Evolutionary conservation across 2,888 invertebrate genomes (phyloP).

Genomic region (Harmothoe impar): DNA sequence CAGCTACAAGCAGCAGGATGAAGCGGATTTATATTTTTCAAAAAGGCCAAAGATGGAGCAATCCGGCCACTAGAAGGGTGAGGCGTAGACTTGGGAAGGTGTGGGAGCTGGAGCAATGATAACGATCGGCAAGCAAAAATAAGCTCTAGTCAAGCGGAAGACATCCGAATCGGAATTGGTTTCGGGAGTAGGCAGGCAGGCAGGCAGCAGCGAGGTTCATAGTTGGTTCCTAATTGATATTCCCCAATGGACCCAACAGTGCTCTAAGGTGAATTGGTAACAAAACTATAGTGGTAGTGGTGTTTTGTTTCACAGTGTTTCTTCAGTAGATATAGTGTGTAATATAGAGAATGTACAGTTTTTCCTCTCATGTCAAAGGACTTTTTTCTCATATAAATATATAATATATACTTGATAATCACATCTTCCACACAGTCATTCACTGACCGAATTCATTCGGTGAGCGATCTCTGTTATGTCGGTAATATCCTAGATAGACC

Average conservation of each 20-base stretch:
- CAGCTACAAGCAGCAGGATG: not conserved
- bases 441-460: no score
- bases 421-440: no score
- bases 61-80: slow-evolving; percentile 7
- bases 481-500: no score
- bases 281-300: not conserved
- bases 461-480: no score
- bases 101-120: not conserved
- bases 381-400: no score
- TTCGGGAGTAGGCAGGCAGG: slow-evolving; percentile 27
- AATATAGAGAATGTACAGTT: not conserved
- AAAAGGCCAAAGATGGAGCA: not conserved
- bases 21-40: not conserved
- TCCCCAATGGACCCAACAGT: not conserved
- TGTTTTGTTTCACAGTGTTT: slow-evolving; percentile 22
- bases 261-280: not conserved
- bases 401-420: no score
- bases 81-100: slow-evolving; percentile 25
- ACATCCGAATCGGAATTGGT: not conserved
- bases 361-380: no score
- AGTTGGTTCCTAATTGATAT: slow-evolving; percentile 3
- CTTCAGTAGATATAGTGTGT: not conserved
- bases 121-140: slow-evolving; percentile 39
- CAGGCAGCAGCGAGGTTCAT: slow-evolving; percentile 7
- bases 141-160: slow-evolving; percentile 29